phyloP scores from a whole-genome alignment of 2,888 invertebrate genomes.

The Idaea straminata region DNA sequence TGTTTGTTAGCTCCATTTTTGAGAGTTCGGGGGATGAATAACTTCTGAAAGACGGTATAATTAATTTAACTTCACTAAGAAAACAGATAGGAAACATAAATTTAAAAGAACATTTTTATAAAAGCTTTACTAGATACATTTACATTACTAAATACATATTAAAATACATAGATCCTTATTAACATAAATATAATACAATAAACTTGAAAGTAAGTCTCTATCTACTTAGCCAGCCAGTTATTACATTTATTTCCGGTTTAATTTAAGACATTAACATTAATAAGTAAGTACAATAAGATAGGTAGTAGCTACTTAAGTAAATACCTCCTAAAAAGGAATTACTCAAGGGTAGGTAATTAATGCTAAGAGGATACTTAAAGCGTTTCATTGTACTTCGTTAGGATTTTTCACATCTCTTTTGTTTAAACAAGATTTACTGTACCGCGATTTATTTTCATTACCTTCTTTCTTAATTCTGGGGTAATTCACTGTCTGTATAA shows the following conservation, averaged over 20 bases:
- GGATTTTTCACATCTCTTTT: not conserved
- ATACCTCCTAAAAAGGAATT: not conserved
- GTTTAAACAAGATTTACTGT: not conserved
- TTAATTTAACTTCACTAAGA: not conserved
- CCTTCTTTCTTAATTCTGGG: not conserved
- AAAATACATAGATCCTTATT: not conserved
- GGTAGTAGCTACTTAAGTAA: not conserved
- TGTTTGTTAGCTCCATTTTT: conserved; percentile 44
- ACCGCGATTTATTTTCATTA: not conserved
- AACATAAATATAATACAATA: not conserved
- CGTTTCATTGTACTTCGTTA: not conserved
- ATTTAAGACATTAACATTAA: not conserved
- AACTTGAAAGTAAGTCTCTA: no score
- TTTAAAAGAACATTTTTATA: not conserved
- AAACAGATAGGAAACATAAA: not conserved
- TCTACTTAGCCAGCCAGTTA: no score
- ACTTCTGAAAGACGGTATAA: not conserved
- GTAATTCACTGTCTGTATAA: not conserved
- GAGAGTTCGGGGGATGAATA: conserved; percentile 17
- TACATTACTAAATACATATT: not conserved
- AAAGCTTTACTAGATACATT: not conserved
- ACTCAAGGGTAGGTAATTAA: conserved; percentile 1
- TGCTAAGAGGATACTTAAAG: not conserved
- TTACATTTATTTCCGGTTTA: not conserved
- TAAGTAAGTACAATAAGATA: not conserved